Base-by-base conservation (phyloP, 2,113 vertebrate genomes). In the Oenanthe oenanthe region DNA sequence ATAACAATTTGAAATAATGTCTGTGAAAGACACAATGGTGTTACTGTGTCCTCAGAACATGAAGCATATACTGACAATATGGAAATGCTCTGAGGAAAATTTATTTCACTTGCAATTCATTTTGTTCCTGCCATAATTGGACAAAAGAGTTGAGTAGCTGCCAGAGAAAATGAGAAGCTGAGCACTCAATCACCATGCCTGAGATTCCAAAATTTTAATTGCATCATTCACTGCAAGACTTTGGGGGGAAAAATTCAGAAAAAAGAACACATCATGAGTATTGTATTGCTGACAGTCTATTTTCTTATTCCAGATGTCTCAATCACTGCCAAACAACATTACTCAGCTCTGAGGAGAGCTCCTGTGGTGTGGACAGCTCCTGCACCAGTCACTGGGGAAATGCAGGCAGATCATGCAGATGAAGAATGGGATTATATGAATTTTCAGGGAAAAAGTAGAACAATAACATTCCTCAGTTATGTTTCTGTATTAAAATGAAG, bases 121-220 rank as follows among this genome's bases (percentile, higher is more conserved):
- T 93, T 77, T 29, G 31, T 90, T 86, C 63, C 85, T 96, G 79
- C 79, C 82, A 81, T 93, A 78, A 92, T 31, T 90, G 65, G 88
- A 94, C 88, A 93, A 95, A 90, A 32, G 40, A 81, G 6, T 42
- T 96, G 95, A 96, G 85, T 60, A 77, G n/a, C 90, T 95, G 93
- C 90, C 95, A 96, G 93, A 80, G 73, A 86, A 96, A 95, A 93
- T 84, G 57, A 90, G 83, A 93, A 93, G 48, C 25, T 93, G 85
- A 95, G 32, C 78, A 90, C 68, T 96, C 95, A 94, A 90, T 96
- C 93, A 92, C 63, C 70, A 93, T 0, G 58, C 48, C 60, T 88
- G 82, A 71, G 61, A 68, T 90, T 94, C 92, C 82, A 94, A 92
- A 94, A 95, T 90, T 97, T 90, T 97, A 97, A 96, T 95, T 96